A percentile compares a stretch with the other conserved stretches of the same genome.
These are phyloP conservation scores for Leptura quadrifasciata DNA, from an alignment of 2,888 invertebrate species.

Conservation along the genomic window DNA sequence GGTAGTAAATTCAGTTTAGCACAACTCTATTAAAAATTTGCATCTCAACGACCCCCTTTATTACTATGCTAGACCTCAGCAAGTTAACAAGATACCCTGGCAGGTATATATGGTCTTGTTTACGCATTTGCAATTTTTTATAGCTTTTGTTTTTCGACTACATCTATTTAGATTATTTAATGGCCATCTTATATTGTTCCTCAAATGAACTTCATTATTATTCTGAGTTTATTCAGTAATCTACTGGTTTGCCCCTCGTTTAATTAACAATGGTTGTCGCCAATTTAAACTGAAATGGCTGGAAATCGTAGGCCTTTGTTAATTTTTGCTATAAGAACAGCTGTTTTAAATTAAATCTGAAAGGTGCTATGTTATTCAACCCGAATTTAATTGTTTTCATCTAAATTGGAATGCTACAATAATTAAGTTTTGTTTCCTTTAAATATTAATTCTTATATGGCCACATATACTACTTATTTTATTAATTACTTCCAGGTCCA, in stretches of 20 bases:
- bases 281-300: not conserved
- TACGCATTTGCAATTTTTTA: constrained; percentile 20
- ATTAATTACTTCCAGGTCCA: no score
- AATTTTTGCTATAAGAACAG: not conserved
- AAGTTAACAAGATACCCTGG: constrained; percentile 16
- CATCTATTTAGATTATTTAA: constrained; percentile 33
- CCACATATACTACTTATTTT: no score
- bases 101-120: constrained; percentile 31
- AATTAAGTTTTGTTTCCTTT: no score
- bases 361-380: not conserved
- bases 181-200: constrained; percentile 19
- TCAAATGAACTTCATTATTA: constrained; percentile 23
- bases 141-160: constrained; percentile 22
- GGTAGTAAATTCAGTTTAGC: not conserved
- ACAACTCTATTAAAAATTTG: constrained; percentile 2
- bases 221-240: not conserved
- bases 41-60: not conserved
- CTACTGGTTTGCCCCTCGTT: constrained; percentile 3
- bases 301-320: not conserved
- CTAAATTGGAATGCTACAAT: no score
- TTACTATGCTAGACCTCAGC: not conserved
- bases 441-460: no score
- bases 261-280: not conserved
- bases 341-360: not conserved
- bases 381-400: not conserved